These are phyloP conservation scores for Cossypha heuglini DNA, from an alignment of 2,797 vertebrate species.

Conservation along the genomic window DNA sequence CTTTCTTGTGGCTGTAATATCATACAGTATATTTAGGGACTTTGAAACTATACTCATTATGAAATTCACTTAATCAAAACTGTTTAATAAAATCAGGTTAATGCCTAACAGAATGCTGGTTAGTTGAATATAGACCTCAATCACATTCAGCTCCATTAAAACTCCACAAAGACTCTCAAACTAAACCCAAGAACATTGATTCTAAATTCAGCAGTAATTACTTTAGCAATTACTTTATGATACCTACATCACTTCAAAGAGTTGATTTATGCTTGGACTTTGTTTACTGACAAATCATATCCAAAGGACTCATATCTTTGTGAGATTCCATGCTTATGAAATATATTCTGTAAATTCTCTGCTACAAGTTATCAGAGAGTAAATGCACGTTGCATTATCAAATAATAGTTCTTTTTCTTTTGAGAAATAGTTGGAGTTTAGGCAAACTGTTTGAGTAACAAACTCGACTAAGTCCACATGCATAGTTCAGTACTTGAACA, in stretches of 20 bases:
- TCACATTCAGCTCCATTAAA: neutral
- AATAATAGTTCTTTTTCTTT: neutral
- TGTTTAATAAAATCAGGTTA: slow-evolving; percentile 2
- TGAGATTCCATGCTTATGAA: neutral
- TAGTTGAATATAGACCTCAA: neutral
- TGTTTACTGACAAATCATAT: neutral
- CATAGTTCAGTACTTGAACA: neutral
- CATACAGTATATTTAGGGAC: neutral
- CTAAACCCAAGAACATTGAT: neutral
- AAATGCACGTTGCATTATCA: neutral
- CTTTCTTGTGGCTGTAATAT: neutral
- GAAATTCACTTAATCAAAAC: neutral
- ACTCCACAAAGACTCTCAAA: neutral
- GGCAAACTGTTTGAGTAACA: neutral
- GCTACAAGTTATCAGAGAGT: neutral
- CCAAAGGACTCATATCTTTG: neutral
- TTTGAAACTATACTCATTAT: neutral
- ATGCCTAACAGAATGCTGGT: neutral
- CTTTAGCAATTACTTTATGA: slow-evolving; percentile 1
- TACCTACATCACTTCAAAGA: neutral
- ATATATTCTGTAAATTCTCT: neutral
- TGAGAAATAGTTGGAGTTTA: neutral
- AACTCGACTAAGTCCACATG: neutral
- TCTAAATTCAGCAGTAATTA: neutral
- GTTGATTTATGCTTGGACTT: neutral